Base-by-base conservation (phyloP, 2,888 invertebrate species). In the Nephrocerus scutellatus region DNA sequence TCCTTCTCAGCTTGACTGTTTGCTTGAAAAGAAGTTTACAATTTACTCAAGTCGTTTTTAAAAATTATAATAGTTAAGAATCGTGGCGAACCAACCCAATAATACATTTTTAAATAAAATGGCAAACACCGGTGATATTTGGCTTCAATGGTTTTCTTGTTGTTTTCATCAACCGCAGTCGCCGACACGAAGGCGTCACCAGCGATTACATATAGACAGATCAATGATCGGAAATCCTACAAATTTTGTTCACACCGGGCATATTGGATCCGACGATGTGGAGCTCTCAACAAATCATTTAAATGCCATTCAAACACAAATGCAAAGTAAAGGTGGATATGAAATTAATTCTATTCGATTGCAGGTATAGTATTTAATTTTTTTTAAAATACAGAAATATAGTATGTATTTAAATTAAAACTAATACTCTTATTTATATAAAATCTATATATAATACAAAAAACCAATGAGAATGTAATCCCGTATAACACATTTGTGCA, bases 201-300 rank as follows among this genome's bases (percentile, higher is more conserved):
- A 76, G 50, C 76, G 84, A 59, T 76, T 82, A 70, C 77, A 83
- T 70, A 85, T 86, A 74, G 85, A 86, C 72, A 80, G 92, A 48
- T 88, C 89, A 45, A 95, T 93, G 93, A 96, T 96, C 61, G 88
- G 95, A 22, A 81, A 82, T 52, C 96, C 96, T 10, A 93, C 89
- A 53, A 90, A 96, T 73, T 96, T 96, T 68, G 84, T 87, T 60
- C 96, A 96, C 69, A 93, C 93, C 26, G 78, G 63, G 21, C 88
- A 89, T 66, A 82, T 89, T 61, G 88, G 95, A 16, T 89, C 91
- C 14, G 84, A 85, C 35, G 93, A 95, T 67, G 80, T 90, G 44
- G 84, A 87, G 63, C 77, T 86, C 72, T 85, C 83, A 15, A 80
- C 80, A 41, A 82, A 82, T 53, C 80, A 91, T 70, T 74, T 93